Percentiles rank a stretch among this genome's conserved stretches.
These are phyloP conservation scores for Incurvaria masculella DNA, from an alignment of 2,888 invertebrate genomes.

Conservation along the genomic window DNA sequence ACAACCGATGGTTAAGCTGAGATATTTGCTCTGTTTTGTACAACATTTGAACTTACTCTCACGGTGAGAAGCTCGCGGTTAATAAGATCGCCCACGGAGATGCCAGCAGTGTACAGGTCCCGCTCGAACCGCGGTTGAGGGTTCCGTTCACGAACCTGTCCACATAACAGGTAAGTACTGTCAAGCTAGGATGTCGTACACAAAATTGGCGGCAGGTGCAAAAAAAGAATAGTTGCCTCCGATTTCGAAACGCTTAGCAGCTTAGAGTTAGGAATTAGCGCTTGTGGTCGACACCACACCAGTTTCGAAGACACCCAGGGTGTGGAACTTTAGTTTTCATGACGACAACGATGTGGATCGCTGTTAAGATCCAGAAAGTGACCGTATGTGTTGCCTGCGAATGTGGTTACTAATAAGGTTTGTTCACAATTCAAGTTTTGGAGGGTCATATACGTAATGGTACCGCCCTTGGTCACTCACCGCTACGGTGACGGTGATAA, in stretches of 20 bases:
- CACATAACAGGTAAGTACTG: constrained; percentile 3
- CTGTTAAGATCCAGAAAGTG: no score
- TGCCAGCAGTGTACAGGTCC: constrained; percentile 48
- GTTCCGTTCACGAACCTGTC: constrained; percentile 59
- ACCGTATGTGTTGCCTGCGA: no score
- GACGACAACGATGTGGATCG: no score
- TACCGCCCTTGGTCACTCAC: no score
- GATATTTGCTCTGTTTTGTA: background rate
- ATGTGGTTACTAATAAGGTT: no score
- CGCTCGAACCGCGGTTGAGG: constrained; percentile 55
- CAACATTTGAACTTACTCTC: constrained; percentile 40
- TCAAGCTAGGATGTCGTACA: background rate
- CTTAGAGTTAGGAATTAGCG: no score
- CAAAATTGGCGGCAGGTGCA: background rate
- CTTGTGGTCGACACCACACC: no score
- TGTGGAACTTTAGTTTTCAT: no score
- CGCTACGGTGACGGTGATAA: constrained; percentile 39
- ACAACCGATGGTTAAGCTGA: background rate
- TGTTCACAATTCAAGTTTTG: no score
- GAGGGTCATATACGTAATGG: no score
- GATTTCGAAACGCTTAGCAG: no score
- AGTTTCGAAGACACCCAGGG: no score
- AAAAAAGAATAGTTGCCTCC: background rate
- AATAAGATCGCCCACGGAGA: constrained; percentile 40
- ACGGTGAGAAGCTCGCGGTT: constrained; percentile 46